Conservation (phyloP, 2,113 vertebrate genomes). For the Falcunculus frontatus region DNA sequence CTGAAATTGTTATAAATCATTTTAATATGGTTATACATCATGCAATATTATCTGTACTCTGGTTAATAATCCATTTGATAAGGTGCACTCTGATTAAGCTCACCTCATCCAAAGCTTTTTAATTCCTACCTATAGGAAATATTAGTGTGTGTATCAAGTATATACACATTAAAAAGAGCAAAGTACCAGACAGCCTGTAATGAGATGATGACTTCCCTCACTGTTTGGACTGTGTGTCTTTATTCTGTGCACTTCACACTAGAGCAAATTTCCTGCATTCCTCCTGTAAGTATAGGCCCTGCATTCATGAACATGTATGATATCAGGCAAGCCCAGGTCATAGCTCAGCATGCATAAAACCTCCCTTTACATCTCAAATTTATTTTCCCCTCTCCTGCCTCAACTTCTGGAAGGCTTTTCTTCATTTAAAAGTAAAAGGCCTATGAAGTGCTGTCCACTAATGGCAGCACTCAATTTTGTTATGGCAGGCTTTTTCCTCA, state of each 20-base stretch:
- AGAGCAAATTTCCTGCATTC: neutral
- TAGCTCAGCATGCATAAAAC: constrained; percentile 4
- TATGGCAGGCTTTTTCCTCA: neutral
- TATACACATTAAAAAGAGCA: neutral
- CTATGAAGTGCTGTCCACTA: neutral
- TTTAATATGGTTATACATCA: constrained; percentile 42
- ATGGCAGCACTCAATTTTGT: neutral
- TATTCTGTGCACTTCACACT: neutral
- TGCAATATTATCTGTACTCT: constrained; percentile 48
- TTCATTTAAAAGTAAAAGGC: neutral
- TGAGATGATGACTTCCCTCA: constrained; percentile 17
- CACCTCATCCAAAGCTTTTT: constrained; percentile 1
- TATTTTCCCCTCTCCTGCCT: constrained; percentile 6
- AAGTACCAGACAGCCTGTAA: neutral
- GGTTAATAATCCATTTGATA: constrained; percentile 52
- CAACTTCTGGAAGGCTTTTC: constrained; percentile 1
- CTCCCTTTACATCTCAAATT: neutral
- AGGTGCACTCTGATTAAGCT: constrained; percentile 7
- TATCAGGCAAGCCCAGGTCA: constrained; percentile 58
- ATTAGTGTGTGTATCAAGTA: neutral
- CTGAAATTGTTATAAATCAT: constrained; percentile 27
- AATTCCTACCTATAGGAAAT: constrained; percentile 19
- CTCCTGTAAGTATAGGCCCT: neutral
- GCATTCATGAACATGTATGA: neutral
- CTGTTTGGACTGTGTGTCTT: neutral